Base-by-base conservation (phyloP, 2,888 invertebrate genomes). In the Amblyjoppa fuscipennis region DNA sequence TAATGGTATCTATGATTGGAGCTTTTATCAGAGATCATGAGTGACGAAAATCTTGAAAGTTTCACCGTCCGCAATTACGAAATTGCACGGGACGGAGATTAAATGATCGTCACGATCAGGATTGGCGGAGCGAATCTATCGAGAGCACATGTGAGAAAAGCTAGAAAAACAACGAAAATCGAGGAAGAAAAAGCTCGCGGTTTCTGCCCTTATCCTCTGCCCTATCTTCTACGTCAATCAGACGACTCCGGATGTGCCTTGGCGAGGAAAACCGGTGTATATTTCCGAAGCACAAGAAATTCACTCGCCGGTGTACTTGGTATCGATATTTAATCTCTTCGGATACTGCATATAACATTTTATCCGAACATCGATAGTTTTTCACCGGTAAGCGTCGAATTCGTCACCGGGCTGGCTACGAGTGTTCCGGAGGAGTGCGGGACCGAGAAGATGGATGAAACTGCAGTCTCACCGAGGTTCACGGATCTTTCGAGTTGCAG, bases 261-360 rank as follows among this genome's bases (percentile, higher is more conserved):
- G 20, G n/a, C 5, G 41, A 13, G 25, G 13, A 11, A 34, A 56
- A 59, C 68, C 31, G 28, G 38, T 38, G 68, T 61, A 64, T 73
- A 77, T 81, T 49, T 61, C 69, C 59, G 81, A 61, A 77, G 77
- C 66, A 59, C 25, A 34, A 77, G 59, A 81, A 28, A 25, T 66
- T 78, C 45, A 34, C 61, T 70, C 64, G 77, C 78, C 71, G 74
- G 74, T 81, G 78, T 49, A 85, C 38, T 74, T 66, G 64, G 64
- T 75, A 20, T 49, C 61, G 59, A 74, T 66, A 73, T 73, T 53
- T 74, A 41, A 59, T 53, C 53, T 20, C 38, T 38, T 20, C 25
- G 59, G 59, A 28, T n/a, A 31, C 28, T 31, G 11, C n/a, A 7
- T n/a, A 9, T 9, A 64, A n/a, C 13, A 66, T 20, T 51, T 38